Conservation (phyloP, 2,888 invertebrate genomes). For the Spisula solida region DNA sequence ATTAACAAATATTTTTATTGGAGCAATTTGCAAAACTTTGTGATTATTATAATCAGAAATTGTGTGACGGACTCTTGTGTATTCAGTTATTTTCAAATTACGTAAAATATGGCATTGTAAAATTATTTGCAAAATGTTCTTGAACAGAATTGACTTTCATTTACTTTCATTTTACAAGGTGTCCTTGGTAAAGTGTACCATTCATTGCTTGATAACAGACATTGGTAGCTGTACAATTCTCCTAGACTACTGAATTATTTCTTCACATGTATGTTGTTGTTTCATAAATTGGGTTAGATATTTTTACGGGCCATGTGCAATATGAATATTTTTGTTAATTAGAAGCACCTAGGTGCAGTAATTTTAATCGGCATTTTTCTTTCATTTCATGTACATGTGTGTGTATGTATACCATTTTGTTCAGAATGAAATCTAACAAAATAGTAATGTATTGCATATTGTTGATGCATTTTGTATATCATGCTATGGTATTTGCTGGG, state of each 20-base stretch:
- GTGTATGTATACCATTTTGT: neutral
- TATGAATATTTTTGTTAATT: neutral
- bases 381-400: neutral
- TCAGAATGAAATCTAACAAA: neutral
- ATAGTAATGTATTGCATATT: neutral
- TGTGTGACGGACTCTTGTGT: too few relatives aligned
- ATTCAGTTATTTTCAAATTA: too few relatives aligned
- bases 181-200: too few relatives aligned
- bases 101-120: too few relatives aligned
- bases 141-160: too few relatives aligned
- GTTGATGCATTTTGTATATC: neutral
- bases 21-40: too few relatives aligned
- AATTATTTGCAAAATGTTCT: too few relatives aligned
- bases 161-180: too few relatives aligned
- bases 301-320: slow-evolving; percentile 18
- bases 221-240: neutral
- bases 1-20: too few relatives aligned
- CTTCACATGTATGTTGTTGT: slow-evolving; percentile 18
- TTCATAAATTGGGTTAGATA: neutral
- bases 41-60: too few relatives aligned
- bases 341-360: neutral
- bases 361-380: neutral
- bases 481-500: neutral
- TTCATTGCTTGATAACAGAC: neutral
- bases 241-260: neutral